Evolutionary conservation across 2,113 vertebrate genomes (phyloP).

Genomic region (Myotis yumanensis): DNA sequence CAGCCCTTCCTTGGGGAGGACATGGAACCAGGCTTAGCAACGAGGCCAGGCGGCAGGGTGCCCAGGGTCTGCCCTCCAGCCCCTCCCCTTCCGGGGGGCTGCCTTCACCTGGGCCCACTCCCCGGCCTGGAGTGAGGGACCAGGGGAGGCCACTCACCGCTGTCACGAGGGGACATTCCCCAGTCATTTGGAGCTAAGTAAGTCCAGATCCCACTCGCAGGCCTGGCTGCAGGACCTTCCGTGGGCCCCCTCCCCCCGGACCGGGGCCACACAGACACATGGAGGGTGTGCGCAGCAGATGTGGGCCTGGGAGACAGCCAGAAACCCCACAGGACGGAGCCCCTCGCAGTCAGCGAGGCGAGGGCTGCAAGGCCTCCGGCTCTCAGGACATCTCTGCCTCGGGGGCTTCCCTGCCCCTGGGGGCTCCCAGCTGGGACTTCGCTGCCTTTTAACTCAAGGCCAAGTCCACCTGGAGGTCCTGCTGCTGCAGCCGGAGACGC

Average conservation of each 20-base stretch:
- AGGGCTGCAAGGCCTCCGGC: not conserved
- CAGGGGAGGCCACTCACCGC: not conserved
- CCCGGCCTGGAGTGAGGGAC: slow-evolving; percentile 41
- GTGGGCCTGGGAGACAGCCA: slow-evolving; percentile 67
- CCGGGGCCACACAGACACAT: slow-evolving; percentile 66
- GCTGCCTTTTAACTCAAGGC: slow-evolving; percentile 13
- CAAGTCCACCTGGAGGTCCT: not conserved
- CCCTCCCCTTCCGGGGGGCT: not conserved
- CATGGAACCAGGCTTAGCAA: not conserved
- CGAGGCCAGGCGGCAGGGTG: not conserved
- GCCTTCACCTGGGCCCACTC: slow-evolving; percentile 59
- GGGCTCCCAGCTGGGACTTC: not conserved
- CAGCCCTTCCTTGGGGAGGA: not conserved
- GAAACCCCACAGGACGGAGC: slow-evolving; percentile 54
- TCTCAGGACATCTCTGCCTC: not conserved
- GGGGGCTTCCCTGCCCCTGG: not conserved
- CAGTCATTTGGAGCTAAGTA: slow-evolving; percentile 75
- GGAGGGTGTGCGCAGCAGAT: slow-evolving; percentile 72
- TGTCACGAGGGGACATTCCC: slow-evolving; percentile 77
- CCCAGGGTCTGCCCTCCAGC: not conserved
- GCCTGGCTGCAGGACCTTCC: slow-evolving; percentile 58
- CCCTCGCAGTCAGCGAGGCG: not conserved
- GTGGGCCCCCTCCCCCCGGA: slow-evolving; percentile 53
- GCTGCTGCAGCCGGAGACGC: not conserved
- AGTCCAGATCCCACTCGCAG: slow-evolving; percentile 71